A percentile compares a stretch with the other conserved stretches of the same genome.
phyloP scores from a whole-genome alignment of 2,888 invertebrate genomes.

The Rhogogaster chlorosoma region DNA sequence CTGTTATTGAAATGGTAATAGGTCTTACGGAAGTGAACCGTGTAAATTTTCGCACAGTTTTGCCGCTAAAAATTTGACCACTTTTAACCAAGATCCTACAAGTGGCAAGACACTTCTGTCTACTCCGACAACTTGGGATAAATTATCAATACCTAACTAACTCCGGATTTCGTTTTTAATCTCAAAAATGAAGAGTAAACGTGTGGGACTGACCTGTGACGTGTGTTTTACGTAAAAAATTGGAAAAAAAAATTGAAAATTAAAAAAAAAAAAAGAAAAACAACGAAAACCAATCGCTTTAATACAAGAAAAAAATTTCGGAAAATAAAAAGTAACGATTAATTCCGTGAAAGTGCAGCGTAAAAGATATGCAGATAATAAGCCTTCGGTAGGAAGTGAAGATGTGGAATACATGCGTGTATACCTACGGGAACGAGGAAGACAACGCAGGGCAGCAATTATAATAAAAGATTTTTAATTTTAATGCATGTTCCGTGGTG shows the following conservation, averaged over 20 bases:
- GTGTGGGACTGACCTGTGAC: background rate
- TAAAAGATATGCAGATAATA: background rate
- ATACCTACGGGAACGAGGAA: background rate
- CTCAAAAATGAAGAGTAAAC: background rate
- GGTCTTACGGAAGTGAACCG: background rate
- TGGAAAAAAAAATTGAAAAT: background rate
- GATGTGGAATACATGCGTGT: background rate
- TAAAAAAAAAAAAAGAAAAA: background rate
- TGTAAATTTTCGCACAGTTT: background rate
- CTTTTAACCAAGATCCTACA: conserved; percentile 5
- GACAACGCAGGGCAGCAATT: background rate
- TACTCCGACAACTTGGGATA: background rate
- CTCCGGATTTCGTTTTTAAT: background rate
- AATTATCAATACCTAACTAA: background rate
- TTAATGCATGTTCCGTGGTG: conserved; percentile 1
- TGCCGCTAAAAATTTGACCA: background rate
- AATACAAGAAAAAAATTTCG: background rate
- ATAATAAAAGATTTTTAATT: conserved; percentile 41
- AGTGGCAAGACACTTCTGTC: background rate
- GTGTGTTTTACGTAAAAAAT: background rate
- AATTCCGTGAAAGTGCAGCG: background rate
- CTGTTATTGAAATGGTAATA: conserved; percentile 20
- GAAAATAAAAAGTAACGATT: background rate
- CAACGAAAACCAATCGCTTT: background rate
- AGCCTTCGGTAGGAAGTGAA: background rate